phyloP scores from a whole-genome alignment of 2,888 invertebrate species.

The Meteorus cinctellus region DNA sequence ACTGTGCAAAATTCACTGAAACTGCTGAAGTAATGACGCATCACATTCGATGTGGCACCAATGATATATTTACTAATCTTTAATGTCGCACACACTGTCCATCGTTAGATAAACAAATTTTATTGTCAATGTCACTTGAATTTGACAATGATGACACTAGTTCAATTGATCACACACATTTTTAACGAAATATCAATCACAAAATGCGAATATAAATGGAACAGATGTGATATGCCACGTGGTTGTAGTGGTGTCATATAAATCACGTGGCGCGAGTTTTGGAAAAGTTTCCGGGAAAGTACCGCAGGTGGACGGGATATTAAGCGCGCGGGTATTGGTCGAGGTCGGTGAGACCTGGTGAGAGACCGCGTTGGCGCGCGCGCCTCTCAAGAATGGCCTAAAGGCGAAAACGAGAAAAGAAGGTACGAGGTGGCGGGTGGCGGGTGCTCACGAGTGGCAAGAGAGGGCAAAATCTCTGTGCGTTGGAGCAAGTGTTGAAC shows the following conservation, averaged over 20 bases:
- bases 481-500: slow-evolving; percentile 62
- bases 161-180: neutral
- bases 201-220: neutral
- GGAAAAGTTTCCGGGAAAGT: slow-evolving; percentile 59
- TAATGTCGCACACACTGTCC: too few relatives aligned
- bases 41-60: neutral
- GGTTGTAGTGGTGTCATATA: slow-evolving; percentile 39
- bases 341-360: slow-evolving; percentile 57
- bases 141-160: too few relatives aligned
- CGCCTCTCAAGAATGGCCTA: slow-evolving; percentile 75
- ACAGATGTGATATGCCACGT: neutral
- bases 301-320: slow-evolving; percentile 32
- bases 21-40: neutral
- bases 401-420: slow-evolving; percentile 75
- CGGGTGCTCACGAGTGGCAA: slow-evolving; percentile 69
- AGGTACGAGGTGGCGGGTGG: slow-evolving; percentile 62
- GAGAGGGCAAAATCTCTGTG: slow-evolving; percentile 61
- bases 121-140: too few relatives aligned
- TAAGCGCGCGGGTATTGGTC: slow-evolving; percentile 60
- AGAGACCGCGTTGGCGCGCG: slow-evolving; percentile 70
- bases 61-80: neutral
- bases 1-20: neutral
- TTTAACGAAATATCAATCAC: neutral
- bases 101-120: too few relatives aligned
- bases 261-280: slow-evolving; percentile 55